These are phyloP conservation scores for Eurystomus gularis DNA, from an alignment of 2,113 vertebrate genomes.

Conservation along the genomic window DNA sequence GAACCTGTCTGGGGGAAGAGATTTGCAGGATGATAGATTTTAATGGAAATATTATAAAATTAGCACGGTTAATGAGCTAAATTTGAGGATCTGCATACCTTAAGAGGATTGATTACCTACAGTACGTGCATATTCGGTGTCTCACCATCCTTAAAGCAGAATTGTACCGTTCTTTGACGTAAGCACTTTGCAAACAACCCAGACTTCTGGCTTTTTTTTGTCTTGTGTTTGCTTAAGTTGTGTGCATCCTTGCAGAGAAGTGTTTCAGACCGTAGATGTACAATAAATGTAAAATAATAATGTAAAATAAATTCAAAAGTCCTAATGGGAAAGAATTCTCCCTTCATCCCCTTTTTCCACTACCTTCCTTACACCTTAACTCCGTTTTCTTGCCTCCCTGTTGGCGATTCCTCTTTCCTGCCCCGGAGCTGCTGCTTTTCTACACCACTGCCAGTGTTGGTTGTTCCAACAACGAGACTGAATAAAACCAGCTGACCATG, in stretches of 20 bases:
- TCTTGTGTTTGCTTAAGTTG: neutral
- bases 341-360: neutral
- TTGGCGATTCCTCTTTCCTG: neutral
- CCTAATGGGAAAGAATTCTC: neutral
- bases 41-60: neutral
- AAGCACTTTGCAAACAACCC: neutral
- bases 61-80: neutral
- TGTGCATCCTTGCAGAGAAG: neutral
- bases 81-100: neutral
- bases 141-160: neutral
- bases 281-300: neutral
- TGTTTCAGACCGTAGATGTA: neutral
- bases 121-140: neutral
- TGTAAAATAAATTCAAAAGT: neutral
- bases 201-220: neutral
- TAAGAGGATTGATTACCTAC: neutral
- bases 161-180: neutral
- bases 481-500: neutral
- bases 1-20: neutral
- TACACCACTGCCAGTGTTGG: neutral
- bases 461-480: neutral
- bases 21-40: neutral
- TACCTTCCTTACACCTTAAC: neutral
- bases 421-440: neutral
- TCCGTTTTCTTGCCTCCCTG: neutral